phyloP scores from a whole-genome alignment of 53 echinoderm and acorn worm genomes.

The Paracentrotus lividus region DNA sequence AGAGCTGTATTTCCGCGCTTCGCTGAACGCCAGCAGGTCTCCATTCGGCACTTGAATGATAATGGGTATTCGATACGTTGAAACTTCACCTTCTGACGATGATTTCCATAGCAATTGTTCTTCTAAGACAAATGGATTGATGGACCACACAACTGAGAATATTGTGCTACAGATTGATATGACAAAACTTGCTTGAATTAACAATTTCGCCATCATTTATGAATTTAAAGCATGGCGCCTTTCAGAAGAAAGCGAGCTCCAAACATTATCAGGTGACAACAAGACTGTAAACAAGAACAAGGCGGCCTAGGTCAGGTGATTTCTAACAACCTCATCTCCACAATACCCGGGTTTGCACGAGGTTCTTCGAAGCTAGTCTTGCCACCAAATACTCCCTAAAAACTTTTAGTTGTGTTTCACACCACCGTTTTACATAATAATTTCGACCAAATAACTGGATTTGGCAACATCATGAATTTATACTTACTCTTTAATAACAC shows the following conservation, averaged over 20 bases:
- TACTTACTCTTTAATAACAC: too few species aligned
- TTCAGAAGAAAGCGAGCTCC: neutral
- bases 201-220: neutral
- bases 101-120: constrained; percentile 76
- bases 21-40: constrained; percentile 74
- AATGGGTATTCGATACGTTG: constrained; percentile 77
- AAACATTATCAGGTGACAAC: neutral
- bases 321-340: neutral
- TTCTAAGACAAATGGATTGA: constrained; percentile 64
- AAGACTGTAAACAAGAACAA: neutral
- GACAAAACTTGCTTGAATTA: neutral
- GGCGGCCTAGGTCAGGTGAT: neutral
- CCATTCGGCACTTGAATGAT: constrained; percentile 68
- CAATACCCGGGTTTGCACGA: too few species aligned
- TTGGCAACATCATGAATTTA: too few species aligned
- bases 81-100: constrained; percentile 71
- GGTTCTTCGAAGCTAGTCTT: too few species aligned
- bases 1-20: constrained; percentile 75
- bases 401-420: too few species aligned
- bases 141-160: neutral
- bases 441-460: too few species aligned
- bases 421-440: too few species aligned
- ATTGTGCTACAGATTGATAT: neutral
- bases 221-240: neutral
- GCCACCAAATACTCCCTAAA: too few species aligned